Base-by-base conservation (phyloP, 2,888 invertebrate genomes). In the Drosophila quinaria region DNA sequence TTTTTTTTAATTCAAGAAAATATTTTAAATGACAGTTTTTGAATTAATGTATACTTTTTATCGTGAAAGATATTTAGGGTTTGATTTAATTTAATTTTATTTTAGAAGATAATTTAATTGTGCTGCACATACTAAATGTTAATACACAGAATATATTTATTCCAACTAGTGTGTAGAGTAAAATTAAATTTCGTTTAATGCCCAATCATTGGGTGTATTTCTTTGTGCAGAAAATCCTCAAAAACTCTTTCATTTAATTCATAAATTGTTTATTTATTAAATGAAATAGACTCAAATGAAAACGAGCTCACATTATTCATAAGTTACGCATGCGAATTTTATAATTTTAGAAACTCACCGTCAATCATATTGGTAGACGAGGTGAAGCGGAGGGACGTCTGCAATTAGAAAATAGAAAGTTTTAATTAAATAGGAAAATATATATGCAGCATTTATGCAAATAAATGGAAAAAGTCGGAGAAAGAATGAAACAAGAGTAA, bases 371-470 rank as follows among this genome's bases (percentile, higher is more conserved):
- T 78, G 55, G 19, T 25, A 39, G 50, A 19, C 13, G n/a, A 13
- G n/a, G 29, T 22, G 17, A 55, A 17, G 15, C n/a, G 41, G 15
- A 49, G 13, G 42, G 42, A 46, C 17, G 13, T 49, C 71, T 72
- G 62, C 66, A 79, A 76, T 67, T 56, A 51, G 70, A 74, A 63
- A 61, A 41, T 59, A 55, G 47, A 74, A 83, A 71, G 76, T 87
- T 78, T 85, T 82, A 87, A 87, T 87, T 80, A 76, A 85, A 82
- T 66, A 59, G 67, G 59, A 44, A 74, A 76, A 80, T 84, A 85
- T 87, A 80, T 84, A 85, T 84, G 78, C 65, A 73, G 76, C 78
- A 80, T 85, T 81, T 87, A 84, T 78, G 75, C 65, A 74, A 63
- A 80, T 55, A 78, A 63, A 66, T 37, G 41, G 29, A 25, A 60